Base-by-base conservation (phyloP, 2,888 invertebrate species). In the Cataglyphis cursor region DNA sequence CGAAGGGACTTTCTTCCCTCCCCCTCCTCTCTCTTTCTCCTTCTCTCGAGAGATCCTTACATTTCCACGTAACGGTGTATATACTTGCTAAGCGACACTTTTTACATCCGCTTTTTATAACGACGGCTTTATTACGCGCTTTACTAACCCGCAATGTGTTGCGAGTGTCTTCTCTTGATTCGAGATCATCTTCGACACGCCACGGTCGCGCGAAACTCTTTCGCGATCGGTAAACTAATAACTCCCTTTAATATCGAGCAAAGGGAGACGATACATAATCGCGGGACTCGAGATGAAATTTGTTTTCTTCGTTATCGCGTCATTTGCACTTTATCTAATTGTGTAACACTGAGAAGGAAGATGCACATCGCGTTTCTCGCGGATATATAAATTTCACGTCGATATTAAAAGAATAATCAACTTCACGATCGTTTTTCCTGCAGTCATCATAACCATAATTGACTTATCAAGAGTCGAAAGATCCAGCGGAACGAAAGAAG, bases 41-140 rank as follows among this genome's bases (percentile, higher is more conserved):
- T 8, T 59, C 78, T 59, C 76, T 74, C 81, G 57, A 35, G 65
- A 74, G 74, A 87, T 70, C 83, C 81, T 88, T 85, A 83, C 75
- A 81, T 81, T 87, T 85, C 75, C 84, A 65, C 48, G 68, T 88
- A 89, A 89, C 85, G 84, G 87, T 87, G 81, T 81, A 44, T 44
- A 3, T 44, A 85, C 82, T 86, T 85, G 85, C 84, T 85, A 86
- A 82, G 59, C 62, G 68, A 51, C 72, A 68, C 78, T 84, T 84
- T 72, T 48, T 64, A 65, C 59, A 31, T 65, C 28, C 76, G 68
- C 18, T 48, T 48, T n/a, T 51, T 51, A 54, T 44, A 48, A 54
- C n/a, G 66, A 21, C 35, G 61, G n/a, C 3, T 8, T n/a, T 51
- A 51, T 51, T 51, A 18, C 18, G 48, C 18, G 48, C 18, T 78